These are phyloP conservation scores for Dromas ardeola DNA, from an alignment of 2,113 vertebrate genomes.

Conservation along the genomic window DNA sequence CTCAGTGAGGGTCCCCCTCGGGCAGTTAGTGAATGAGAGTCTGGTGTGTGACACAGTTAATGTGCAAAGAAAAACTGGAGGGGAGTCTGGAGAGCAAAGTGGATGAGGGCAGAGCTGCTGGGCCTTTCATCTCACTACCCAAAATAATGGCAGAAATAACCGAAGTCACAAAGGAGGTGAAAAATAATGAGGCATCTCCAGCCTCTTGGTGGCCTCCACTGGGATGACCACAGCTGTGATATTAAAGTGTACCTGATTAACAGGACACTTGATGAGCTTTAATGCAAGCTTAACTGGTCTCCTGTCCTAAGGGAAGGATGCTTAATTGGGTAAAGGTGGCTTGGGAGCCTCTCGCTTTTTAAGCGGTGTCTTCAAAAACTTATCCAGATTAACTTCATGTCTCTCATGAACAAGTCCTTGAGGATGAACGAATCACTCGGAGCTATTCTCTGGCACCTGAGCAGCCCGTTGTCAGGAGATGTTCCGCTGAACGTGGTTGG, in stretches of 20 bases:
- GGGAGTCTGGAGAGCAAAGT: neutral
- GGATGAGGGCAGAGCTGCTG: neutral
- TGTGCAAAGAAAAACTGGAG: conserved; percentile 2
- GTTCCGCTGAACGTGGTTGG: neutral
- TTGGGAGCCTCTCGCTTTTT: neutral
- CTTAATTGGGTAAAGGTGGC: neutral
- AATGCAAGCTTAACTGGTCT: neutral
- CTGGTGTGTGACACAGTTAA: conserved; percentile 49
- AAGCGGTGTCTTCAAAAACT: neutral
- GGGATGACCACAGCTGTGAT: neutral
- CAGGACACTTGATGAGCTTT: neutral
- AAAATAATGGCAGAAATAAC: neutral
- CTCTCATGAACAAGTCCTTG: rapidly evolving
- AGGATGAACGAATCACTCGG: rapidly evolving
- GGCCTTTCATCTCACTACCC: neutral
- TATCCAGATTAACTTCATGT: neutral
- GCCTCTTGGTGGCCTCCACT: neutral
- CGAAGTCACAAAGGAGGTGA: neutral
- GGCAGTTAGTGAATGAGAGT: conserved; percentile 40
- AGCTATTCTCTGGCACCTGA: neutral
- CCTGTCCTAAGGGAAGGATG: neutral
- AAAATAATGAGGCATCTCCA: neutral
- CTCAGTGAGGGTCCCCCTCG: conserved; percentile 21
- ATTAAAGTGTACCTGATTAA: neutral
- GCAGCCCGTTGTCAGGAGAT: neutral